These are phyloP conservation scores for Rhinichthys osculus DNA, from an alignment of 2,797 vertebrate species.

Conservation along the genomic window DNA sequence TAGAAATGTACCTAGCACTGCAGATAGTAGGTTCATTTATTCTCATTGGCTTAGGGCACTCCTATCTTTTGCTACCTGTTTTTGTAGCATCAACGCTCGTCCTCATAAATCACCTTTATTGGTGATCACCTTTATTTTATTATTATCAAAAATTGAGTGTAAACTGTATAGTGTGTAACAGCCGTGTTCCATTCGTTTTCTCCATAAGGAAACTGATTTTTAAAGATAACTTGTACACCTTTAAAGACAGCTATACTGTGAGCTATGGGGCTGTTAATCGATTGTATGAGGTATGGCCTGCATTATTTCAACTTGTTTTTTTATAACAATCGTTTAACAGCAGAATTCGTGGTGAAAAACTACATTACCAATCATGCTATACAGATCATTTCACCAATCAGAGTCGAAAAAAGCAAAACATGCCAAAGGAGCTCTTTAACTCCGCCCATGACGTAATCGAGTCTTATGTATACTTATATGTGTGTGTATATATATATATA, in stretches of 20 bases:
- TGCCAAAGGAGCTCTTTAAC: no score
- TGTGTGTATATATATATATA: no score
- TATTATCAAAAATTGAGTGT: not conserved
- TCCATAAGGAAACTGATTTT: not conserved
- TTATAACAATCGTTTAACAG: no score
- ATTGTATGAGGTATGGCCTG: not conserved
- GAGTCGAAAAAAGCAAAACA: no score
- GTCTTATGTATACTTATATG: no score
- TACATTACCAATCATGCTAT: not conserved
- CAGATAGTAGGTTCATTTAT: not conserved
- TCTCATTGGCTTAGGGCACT: not conserved
- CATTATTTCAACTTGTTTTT: not conserved
- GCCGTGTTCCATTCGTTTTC: not conserved
- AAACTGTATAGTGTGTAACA: slow-evolving; percentile 3
- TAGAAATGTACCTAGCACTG: not conserved
- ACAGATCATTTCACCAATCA: no score
- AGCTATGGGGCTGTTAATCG: not conserved
- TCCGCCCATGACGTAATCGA: no score
- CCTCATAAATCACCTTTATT: not conserved
- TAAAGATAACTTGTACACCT: not conserved
- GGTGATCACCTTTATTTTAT: not conserved
- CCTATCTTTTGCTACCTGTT: not conserved
- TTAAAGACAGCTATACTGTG: not conserved
- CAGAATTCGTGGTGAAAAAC: not conserved
- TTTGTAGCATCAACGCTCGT: not conserved